Percentiles rank a stretch among this genome's conserved stretches.
phyloP scores from a whole-genome alignment of 2,888 invertebrate genomes.

The Malthinus flaveolus region DNA sequence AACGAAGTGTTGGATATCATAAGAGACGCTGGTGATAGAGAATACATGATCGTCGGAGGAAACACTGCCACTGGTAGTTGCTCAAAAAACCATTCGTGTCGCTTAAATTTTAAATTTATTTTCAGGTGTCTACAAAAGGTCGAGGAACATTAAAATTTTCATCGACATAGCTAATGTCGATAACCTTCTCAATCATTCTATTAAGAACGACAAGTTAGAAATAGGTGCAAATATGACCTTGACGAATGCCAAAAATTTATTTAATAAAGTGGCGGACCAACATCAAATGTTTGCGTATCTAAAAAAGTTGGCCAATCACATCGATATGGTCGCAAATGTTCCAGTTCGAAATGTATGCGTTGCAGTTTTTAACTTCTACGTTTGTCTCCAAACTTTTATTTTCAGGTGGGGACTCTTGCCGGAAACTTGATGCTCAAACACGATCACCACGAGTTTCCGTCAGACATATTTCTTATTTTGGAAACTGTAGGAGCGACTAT shows the following conservation, averaged over 20 bases:
- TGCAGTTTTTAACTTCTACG: constrained; percentile 1
- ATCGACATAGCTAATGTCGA: constrained; percentile 66
- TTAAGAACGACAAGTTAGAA: constrained; percentile 55
- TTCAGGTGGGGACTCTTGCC: constrained; percentile 68
- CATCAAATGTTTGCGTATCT: constrained; percentile 63
- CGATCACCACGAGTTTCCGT: constrained; percentile 68
- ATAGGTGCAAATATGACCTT: constrained; percentile 66
- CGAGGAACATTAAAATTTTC: constrained; percentile 53
- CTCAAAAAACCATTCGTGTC: not conserved
- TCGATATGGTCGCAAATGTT: constrained; percentile 70
- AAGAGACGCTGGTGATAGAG: constrained; percentile 50
- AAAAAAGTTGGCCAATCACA: constrained; percentile 61
- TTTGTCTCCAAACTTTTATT: not conserved
- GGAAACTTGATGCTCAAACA: constrained; percentile 75
- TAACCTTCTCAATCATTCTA: constrained; percentile 57
- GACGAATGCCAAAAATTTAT: constrained; percentile 59
- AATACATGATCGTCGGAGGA: constrained; percentile 69
- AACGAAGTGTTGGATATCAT: constrained; percentile 60
- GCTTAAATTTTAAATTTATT: constrained; percentile 8
- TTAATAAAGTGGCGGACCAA: constrained; percentile 49
- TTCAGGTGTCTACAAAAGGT: constrained; percentile 51
- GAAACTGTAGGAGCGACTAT: constrained; percentile 63
- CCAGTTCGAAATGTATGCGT: constrained; percentile 72
- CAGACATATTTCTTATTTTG: constrained; percentile 70
- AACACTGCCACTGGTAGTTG: constrained; percentile 74